Conservation (phyloP, 23 tunicate species). For the Halocynthia roretzi region DNA sequence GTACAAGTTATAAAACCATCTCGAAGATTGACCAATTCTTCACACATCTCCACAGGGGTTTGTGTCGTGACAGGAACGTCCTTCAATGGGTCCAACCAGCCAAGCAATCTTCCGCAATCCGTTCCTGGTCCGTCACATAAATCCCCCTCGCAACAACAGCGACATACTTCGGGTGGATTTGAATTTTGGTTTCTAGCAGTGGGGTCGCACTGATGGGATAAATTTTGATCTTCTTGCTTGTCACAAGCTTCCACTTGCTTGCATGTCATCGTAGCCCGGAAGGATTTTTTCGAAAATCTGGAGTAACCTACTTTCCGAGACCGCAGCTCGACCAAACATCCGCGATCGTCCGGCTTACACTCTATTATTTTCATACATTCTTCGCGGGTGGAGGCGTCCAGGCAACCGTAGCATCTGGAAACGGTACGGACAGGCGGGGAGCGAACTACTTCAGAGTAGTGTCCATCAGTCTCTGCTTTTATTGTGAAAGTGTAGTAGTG, state of each 20-base stretch:
- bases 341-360: slow-evolving; percentile 46
- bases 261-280: slow-evolving; percentile 53
- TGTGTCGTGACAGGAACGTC: slow-evolving; percentile 1
- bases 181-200: slow-evolving; percentile 19
- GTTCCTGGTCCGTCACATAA: slow-evolving; percentile 69
- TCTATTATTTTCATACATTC: slow-evolving; percentile 42
- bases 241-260: slow-evolving; percentile 68
- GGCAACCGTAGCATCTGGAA: slow-evolving; percentile 48
- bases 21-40: background rate
- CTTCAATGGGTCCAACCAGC: slow-evolving; percentile 47
- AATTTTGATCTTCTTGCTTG: slow-evolving; percentile 43
- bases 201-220: slow-evolving; percentile 44
- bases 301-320: slow-evolving; percentile 1
- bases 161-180: slow-evolving; percentile 70
- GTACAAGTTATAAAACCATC: slow-evolving; percentile 33
- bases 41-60: background rate
- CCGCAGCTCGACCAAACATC: slow-evolving; percentile 55
- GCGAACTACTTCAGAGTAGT: slow-evolving; percentile 7
- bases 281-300: slow-evolving; percentile 8
- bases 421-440: slow-evolving; percentile 33
- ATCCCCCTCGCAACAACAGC: slow-evolving; percentile 81
- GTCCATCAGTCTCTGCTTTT: slow-evolving; percentile 19
- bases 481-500: slow-evolving; percentile 30
- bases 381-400: slow-evolving; percentile 53
- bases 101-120: slow-evolving; percentile 48